Percentiles rank a stretch among this genome's conserved stretches.
These are phyloP conservation scores for Petromus typicus DNA, from an alignment of 2,113 vertebrate species.

Conservation along the genomic window DNA sequence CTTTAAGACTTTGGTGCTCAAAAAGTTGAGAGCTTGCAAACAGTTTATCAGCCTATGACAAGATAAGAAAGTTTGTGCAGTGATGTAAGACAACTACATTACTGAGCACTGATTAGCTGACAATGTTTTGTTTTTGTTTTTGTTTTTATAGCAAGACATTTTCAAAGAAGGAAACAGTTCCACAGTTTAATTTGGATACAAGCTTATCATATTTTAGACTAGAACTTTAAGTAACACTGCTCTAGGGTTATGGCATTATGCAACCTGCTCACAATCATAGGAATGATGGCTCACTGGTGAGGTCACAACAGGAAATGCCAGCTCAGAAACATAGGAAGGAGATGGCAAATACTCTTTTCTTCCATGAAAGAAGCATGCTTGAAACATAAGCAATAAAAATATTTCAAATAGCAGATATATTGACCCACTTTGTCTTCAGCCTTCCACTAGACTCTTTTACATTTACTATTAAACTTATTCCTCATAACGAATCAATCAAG, in stretches of 20 bases:
- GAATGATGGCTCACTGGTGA: background rate
- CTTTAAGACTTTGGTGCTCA: background rate
- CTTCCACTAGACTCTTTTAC: background rate
- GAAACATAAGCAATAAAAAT: background rate
- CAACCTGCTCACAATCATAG: background rate
- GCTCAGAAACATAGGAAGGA: background rate
- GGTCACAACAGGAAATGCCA: background rate
- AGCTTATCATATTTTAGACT: background rate
- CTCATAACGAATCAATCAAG: background rate
- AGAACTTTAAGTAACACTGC: background rate
- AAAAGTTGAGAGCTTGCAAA: background rate
- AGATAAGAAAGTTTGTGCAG: background rate
- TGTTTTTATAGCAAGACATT: constrained; percentile 30
- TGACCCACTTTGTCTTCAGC: background rate
- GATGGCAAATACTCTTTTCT: background rate
- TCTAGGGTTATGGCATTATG: background rate
- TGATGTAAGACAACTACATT: background rate
- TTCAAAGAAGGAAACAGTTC: background rate
- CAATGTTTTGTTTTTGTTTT: too few species aligned
- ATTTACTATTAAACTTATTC: constrained; percentile 22
- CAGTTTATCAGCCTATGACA: background rate
- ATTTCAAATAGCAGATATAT: background rate
- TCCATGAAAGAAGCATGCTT: background rate
- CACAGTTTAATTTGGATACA: background rate
- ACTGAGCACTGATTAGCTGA: background rate